These are phyloP conservation scores for Lerema accius DNA, from an alignment of 1,140 invertebrate species.

Conservation along the genomic window DNA sequence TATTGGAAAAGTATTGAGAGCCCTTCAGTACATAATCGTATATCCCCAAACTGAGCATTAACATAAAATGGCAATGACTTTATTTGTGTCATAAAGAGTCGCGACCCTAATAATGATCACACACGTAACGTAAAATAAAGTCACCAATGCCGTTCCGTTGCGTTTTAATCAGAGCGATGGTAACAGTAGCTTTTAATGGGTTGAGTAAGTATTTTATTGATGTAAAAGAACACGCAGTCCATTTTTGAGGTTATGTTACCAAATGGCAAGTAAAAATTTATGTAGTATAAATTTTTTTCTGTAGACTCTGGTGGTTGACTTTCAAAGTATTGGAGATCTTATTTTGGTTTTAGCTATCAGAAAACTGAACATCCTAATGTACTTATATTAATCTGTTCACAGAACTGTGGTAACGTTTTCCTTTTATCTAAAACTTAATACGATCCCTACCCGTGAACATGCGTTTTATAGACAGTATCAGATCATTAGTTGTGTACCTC, in stretches of 20 bases:
- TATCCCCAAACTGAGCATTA: conserved; percentile 1
- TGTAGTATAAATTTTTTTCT: too few relatives aligned
- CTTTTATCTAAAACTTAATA: too few relatives aligned
- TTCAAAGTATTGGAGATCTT: too few relatives aligned
- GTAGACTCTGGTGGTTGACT: too few relatives aligned
- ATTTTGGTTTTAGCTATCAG: too few relatives aligned
- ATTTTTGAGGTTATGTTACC: neutral
- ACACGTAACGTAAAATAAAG: conserved; percentile 23
- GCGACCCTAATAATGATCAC: conserved; percentile 34
- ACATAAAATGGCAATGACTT: conserved; percentile 21
- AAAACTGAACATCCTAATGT: too few relatives aligned
- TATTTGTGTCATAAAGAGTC: conserved; percentile 34
- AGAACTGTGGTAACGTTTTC: too few relatives aligned
- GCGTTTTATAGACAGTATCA: too few relatives aligned
- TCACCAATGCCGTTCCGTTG: neutral
- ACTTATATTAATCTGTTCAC: too few relatives aligned
- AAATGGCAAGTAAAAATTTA: neutral
- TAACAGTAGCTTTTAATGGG: neutral
- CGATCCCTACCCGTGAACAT: too few relatives aligned
- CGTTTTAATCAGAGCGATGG: neutral
- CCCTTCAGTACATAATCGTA: conserved; percentile 5
- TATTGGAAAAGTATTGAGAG: neutral
- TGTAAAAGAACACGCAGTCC: neutral
- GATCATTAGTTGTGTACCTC: too few relatives aligned
- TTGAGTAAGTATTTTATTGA: neutral